Evolutionary conservation across 2,888 invertebrate genomes (phyloP).

Genomic region (Lacanobia oleracea): DNA sequence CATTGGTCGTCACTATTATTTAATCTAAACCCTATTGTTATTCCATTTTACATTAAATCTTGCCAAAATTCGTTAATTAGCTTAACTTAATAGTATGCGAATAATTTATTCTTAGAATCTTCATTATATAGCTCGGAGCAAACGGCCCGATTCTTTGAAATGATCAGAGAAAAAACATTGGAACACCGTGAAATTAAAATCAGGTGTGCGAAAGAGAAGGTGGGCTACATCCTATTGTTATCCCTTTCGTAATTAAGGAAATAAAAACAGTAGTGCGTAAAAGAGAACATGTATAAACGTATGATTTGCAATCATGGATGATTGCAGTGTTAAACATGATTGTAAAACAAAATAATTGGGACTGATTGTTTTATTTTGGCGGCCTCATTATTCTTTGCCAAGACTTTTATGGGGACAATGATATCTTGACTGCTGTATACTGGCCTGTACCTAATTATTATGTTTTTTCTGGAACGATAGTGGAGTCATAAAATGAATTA

Average conservation of each 20-base stretch:
- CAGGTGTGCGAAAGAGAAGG: conserved; percentile 46
- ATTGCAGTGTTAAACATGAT: conserved; percentile 45
- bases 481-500: conserved; percentile 37
- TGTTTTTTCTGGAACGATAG: conserved; percentile 12
- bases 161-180: conserved; percentile 49
- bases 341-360: conserved; percentile 48
- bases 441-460: conserved; percentile 21
- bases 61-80: conserved; percentile 34
- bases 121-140: conserved; percentile 59
- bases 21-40: conserved; percentile 13
- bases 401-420: conserved; percentile 52
- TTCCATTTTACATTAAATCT: conserved; percentile 20
- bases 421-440: conserved; percentile 6
- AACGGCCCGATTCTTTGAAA: conserved; percentile 59
- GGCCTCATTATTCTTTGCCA: conserved; percentile 43
- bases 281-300: conserved; percentile 20
- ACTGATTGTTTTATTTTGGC: conserved; percentile 53
- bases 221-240: conserved; percentile 25
- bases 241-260: conserved; percentile 55
- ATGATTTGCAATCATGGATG: conserved; percentile 45
- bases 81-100: conserved; percentile 29
- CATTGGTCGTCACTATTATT: not conserved
- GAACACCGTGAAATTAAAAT: conserved; percentile 63
- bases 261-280: conserved; percentile 36
- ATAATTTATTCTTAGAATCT: conserved; percentile 62